Percentiles rank a stretch among this genome's conserved stretches.
Conservation (phyloP, 2,113 vertebrate species). For the Echinops telfairi region DNA sequence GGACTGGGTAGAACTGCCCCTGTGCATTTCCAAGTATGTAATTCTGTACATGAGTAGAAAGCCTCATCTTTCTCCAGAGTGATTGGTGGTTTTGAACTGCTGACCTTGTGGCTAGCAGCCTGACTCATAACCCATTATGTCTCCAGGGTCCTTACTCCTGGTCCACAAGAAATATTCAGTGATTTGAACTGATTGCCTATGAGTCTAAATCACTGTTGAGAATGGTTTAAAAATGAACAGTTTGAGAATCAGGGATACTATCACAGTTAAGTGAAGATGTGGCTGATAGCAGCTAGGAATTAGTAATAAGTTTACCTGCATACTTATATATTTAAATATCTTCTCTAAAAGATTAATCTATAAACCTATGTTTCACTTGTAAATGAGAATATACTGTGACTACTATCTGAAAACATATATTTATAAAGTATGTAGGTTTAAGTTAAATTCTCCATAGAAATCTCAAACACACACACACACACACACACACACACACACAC, state of each 20-base stretch:
- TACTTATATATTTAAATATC: background rate
- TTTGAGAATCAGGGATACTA: background rate
- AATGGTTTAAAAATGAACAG: background rate
- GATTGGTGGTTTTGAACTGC: background rate
- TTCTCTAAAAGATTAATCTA: constrained; percentile 43
- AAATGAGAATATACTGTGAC: constrained; percentile 29
- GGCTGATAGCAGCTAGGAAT: background rate
- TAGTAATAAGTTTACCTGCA: background rate
- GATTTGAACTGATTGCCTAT: background rate
- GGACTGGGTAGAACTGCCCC: too few relatives aligned
- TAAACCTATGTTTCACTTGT: constrained; percentile 30
- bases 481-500: constrained; percentile 43
- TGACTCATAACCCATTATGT: too few relatives aligned
- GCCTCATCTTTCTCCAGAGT: background rate
- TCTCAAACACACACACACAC: constrained; percentile 12
- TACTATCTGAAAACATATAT: constrained; percentile 52
- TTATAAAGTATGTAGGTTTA: constrained; percentile 54
- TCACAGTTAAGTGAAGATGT: constrained; percentile 24
- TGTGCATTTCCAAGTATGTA: too few relatives aligned
- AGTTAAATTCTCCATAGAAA: constrained; percentile 61
- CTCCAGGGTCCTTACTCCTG: too few relatives aligned
- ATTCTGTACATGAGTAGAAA: too few relatives aligned
- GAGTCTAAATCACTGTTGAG: background rate
- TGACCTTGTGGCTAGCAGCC: background rate
- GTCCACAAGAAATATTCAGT: background rate